These are phyloP conservation scores for Tuta absoluta DNA, from an alignment of 2,888 invertebrate genomes.

Conservation along the genomic window DNA sequence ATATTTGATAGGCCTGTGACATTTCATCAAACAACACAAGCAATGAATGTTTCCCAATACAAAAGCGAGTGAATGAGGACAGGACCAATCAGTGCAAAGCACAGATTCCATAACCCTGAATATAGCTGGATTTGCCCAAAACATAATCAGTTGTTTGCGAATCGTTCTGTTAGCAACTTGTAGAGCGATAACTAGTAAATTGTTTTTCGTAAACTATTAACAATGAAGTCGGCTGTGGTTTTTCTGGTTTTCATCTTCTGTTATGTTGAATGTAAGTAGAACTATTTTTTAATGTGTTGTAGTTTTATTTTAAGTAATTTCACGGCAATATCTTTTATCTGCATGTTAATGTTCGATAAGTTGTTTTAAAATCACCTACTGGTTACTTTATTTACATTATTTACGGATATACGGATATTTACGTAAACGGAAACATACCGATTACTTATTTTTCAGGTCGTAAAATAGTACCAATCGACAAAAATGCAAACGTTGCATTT, in stretches of 20 bases:
- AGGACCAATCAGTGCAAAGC: background rate
- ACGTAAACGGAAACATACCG: too few species aligned
- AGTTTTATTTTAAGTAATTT: background rate
- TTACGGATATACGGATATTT: too few species aligned
- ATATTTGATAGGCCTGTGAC: too few species aligned
- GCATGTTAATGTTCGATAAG: too few species aligned
- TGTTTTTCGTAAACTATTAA: constrained; percentile 28
- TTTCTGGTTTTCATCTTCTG: constrained; percentile 59
- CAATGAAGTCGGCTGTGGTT: constrained; percentile 58
- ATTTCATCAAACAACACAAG: too few species aligned
- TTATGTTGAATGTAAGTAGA: constrained; percentile 65
- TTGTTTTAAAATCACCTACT: too few species aligned
- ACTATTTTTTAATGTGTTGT: constrained; percentile 4
- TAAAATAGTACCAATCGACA: constrained; percentile 60
- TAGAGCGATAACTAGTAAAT: background rate
- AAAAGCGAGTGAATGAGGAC: too few species aligned
- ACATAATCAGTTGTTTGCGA: constrained; percentile 24
- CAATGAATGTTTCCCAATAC: too few species aligned
- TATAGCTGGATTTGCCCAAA: background rate
- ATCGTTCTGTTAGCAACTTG: background rate
- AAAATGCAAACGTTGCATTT: constrained; percentile 72
- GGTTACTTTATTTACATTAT: too few species aligned
- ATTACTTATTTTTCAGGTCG: constrained; percentile 57
- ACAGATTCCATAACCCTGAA: constrained; percentile 5
- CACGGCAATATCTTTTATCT: too few species aligned